A percentile compares a stretch with the other conserved stretches of the same genome.
Conservation (phyloP, 2,113 vertebrate species). For the Pantherophis guttatus region DNA sequence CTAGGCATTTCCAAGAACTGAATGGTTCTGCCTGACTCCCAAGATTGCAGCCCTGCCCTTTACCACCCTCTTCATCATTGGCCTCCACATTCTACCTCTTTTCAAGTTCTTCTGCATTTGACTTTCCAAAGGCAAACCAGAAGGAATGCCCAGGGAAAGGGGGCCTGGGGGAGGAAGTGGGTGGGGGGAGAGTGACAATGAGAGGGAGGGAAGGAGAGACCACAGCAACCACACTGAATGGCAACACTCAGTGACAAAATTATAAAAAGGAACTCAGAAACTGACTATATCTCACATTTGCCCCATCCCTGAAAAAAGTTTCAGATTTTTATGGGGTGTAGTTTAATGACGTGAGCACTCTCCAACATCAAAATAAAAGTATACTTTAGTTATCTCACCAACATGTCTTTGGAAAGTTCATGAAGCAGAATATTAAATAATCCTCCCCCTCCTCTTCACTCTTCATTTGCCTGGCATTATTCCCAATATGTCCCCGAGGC, state of each 20-base stretch:
- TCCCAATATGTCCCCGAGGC: background rate
- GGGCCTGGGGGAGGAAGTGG: too few species aligned
- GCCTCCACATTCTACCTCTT: background rate
- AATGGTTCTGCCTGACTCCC: background rate
- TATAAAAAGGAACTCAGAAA: background rate
- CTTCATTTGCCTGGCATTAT: background rate
- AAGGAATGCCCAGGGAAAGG: background rate
- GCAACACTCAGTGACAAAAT: background rate
- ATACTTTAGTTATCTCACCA: background rate
- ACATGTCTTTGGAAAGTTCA: background rate
- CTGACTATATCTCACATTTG: background rate
- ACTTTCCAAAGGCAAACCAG: background rate
- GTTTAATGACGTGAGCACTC: background rate
- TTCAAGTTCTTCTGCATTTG: background rate
- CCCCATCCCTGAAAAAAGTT: background rate
- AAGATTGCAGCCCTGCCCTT: background rate
- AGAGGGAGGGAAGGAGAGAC: background rate
- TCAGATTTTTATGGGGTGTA: background rate
- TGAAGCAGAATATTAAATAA: background rate
- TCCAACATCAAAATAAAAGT: background rate
- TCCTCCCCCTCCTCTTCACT: background rate
- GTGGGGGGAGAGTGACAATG: too few species aligned
- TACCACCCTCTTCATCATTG: background rate
- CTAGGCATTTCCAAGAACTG: slow-evolving; percentile 1
- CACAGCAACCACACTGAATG: background rate